Percentiles rank a stretch among this genome's conserved stretches.
phyloP scores from a whole-genome alignment of 1,140 invertebrate genomes.

The Melitaea cinxia region DNA sequence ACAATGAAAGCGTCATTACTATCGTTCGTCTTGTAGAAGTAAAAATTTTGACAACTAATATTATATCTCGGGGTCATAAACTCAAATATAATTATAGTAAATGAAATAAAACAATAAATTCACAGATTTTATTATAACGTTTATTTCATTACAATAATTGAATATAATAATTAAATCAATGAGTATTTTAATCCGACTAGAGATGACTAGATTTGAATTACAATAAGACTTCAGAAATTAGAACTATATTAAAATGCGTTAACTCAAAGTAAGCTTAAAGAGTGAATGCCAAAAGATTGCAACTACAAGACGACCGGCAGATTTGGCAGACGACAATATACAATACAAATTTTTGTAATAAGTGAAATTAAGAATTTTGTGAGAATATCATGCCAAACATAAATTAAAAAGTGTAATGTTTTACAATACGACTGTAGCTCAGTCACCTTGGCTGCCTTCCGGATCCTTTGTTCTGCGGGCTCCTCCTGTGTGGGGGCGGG shows the following conservation, averaged over 20 bases:
- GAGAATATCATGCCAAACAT: conserved; percentile 80
- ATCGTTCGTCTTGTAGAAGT: conserved; percentile 75
- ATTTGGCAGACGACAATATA: conserved; percentile 63
- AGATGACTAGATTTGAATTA: conserved; percentile 68
- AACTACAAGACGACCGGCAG: conserved; percentile 77
- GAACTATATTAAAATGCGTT: conserved; percentile 62
- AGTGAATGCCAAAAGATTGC: conserved; percentile 62
- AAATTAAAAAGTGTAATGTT: conserved; percentile 74
- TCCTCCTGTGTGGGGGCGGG: conserved; percentile 68
- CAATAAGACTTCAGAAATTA: conserved; percentile 54
- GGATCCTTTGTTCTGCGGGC: conserved; percentile 47
- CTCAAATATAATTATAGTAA: conserved; percentile 34
- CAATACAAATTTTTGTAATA: conserved; percentile 66
- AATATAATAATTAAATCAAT: conserved; percentile 45
- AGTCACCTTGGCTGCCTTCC: conserved; percentile 74
- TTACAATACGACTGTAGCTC: conserved; percentile 78
- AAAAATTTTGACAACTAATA: conserved; percentile 39
- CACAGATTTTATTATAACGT: conserved; percentile 44
- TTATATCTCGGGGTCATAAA: conserved; percentile 38
- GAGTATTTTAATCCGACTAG: conserved; percentile 55
- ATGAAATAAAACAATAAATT: conserved; percentile 74
- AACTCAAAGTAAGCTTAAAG: conserved; percentile 42
- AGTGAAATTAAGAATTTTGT: conserved; percentile 77
- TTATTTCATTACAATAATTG: conserved; percentile 63
- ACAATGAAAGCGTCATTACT: conserved; percentile 60